Conservation (phyloP, 1,140 invertebrate genomes). For the Drosophila albomicans region DNA sequence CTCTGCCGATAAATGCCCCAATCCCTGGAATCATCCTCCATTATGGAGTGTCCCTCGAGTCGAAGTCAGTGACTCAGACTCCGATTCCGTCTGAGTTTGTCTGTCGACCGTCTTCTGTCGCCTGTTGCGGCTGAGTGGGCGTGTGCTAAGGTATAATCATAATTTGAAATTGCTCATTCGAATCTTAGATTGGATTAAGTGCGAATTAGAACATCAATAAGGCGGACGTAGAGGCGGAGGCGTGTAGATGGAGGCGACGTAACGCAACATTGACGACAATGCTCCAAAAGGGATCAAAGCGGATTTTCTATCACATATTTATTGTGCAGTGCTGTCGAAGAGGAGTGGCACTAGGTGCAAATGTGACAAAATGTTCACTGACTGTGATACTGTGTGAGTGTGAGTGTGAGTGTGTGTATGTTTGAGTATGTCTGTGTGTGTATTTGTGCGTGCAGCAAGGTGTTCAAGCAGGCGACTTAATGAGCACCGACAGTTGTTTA, state of each 20-base stretch:
- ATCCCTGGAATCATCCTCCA: conserved; percentile 39
- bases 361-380: conserved; percentile 68
- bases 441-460: conserved; percentile 45
- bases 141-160: conserved; percentile 76
- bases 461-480: conserved; percentile 73
- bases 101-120: conserved; percentile 21
- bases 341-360: conserved; percentile 58
- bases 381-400: background rate
- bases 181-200: conserved; percentile 83
- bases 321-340: conserved; percentile 13
- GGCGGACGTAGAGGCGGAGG: conserved; percentile 31
- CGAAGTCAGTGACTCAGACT: conserved; percentile 17
- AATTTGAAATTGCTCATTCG: conserved; percentile 83
- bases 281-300: conserved; percentile 72
- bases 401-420: conserved; percentile 45
- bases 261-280: conserved; percentile 78
- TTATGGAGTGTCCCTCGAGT: conserved; percentile 59
- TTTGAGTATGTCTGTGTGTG: background rate
- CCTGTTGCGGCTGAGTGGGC: conserved; percentile 76
- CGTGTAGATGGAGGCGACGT: conserved; percentile 39
- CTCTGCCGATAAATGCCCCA: conserved; percentile 12
- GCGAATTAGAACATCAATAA: conserved; percentile 83
- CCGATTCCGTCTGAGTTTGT: background rate
- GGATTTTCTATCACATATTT: conserved; percentile 65
- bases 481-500: conserved; percentile 63